Evolutionary conservation across 2,113 vertebrate species (phyloP), one percentile per base, ranked within the genome.

Genomic region (Typhlomys cinereus): DNA sequence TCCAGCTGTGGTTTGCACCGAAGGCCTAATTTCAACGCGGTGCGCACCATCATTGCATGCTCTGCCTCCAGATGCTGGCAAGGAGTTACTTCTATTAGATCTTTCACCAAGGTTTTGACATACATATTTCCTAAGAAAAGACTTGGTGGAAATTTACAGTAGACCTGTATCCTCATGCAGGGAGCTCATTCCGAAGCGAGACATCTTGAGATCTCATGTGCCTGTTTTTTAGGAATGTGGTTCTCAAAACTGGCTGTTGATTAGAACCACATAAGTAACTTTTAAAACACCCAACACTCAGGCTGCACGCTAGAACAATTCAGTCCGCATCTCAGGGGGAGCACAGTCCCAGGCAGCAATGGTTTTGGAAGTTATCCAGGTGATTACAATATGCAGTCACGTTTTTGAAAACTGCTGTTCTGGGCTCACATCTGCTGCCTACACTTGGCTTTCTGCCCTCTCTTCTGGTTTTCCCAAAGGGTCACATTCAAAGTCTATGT

Each of bases 81-180:
- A 93, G 48, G 85, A 44, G 31, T 90, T 90, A 73, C 67, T 81
- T 94, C 76, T 95, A 87, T 81, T 88, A 17, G 48, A 46, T 82
- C 62, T 87, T 85, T 48, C 64, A 81, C 81, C 13, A 86, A 73
- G 27, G 48, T 23, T 67, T 79, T 87, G 67, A 89, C 21, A n/a
- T 39, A 85, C 18, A 29, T 71, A 50, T 67, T 54, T 67, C 85
- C 46, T 59, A 74, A 83, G 50, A 89, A 67, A 89, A 36, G 14
- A 74, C n/a, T 66, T 29, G 4, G 9, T 79, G 88, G 41, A n/a
- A 89, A 59, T 93, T 93, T 69, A 88, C 36, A 82, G 31, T 44
- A 84, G 50, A 79, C 52, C 50, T 90, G 46, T 10, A 36, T 84
- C 86, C 46, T 62, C 34, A 75, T 76, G 66, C 39, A 23, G 61